Percentiles rank a stretch among this genome's conserved stretches.
Evolutionary conservation across 2,113 vertebrate species (phyloP).

Genomic region (Aegotheles bennettii): DNA sequence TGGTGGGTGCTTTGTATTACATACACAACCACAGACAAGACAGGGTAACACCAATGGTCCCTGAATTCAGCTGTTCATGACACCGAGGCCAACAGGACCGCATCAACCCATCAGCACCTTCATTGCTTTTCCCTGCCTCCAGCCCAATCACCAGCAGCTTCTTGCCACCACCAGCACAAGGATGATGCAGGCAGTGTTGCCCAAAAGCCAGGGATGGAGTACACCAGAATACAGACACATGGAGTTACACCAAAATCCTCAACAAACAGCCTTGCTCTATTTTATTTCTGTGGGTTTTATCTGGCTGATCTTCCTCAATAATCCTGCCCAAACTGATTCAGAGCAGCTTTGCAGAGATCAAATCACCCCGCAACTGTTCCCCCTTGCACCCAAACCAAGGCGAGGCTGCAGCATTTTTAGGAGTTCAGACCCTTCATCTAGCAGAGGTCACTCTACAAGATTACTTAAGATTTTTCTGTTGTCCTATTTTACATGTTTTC

Average conservation of each 20-base stretch:
- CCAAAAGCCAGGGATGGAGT: background rate
- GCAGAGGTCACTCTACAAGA: background rate
- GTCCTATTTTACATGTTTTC: background rate
- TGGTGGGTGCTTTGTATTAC: background rate
- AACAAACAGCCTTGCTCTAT: background rate
- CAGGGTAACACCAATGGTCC: background rate
- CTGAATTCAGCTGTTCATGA: background rate
- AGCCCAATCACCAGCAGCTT: background rate
- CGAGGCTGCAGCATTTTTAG: background rate
- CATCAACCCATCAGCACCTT: background rate
- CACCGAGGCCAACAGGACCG: background rate
- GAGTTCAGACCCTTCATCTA: background rate
- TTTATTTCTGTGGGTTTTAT: background rate
- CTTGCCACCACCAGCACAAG: background rate
- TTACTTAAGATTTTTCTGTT: background rate
- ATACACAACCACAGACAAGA: background rate
- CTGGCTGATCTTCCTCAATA: background rate
- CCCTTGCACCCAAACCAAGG: background rate
- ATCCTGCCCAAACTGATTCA: background rate
- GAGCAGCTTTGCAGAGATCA: background rate
- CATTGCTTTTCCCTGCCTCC: background rate
- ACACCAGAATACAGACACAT: background rate
- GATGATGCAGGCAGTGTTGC: background rate
- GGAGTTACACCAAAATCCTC: background rate
- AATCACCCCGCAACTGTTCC: background rate